phyloP scores from a whole-genome alignment of 2,797 vertebrate species.

The Onychomys arenicola region DNA sequence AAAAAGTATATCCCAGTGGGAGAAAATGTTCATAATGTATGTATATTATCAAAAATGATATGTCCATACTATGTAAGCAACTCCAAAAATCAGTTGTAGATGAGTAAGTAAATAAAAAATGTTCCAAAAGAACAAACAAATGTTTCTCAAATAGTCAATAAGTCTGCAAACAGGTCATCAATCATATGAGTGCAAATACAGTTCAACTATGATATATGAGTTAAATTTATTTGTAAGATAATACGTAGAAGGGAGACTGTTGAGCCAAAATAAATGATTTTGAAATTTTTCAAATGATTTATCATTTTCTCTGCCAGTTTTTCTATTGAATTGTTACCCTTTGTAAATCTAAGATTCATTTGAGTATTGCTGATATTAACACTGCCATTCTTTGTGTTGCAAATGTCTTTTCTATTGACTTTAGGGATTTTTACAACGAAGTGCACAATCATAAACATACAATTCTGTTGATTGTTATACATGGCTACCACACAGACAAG shows the following conservation, averaged over 20 bases:
- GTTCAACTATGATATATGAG: background rate
- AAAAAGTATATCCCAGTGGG: slow-evolving; percentile 5
- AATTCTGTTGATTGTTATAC: background rate
- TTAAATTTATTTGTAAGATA: background rate
- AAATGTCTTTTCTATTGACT: slow-evolving; percentile 35
- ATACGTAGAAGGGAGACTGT: background rate
- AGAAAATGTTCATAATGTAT: background rate
- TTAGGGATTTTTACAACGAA: slow-evolving; percentile 16
- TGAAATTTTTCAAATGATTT: background rate
- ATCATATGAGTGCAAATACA: background rate
- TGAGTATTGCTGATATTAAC: background rate
- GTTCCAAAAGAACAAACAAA: background rate
- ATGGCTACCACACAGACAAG: background rate
- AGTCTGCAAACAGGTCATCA: background rate
- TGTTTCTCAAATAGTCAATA: background rate
- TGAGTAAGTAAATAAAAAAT: background rate
- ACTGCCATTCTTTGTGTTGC: background rate
- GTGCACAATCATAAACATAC: background rate
- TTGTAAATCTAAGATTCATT: background rate
- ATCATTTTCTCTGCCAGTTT: background rate
- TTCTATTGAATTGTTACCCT: background rate
- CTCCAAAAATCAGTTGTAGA: slow-evolving; percentile 4
- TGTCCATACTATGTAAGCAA: background rate
- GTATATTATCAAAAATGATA: background rate
- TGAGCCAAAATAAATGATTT: background rate